Base-by-base conservation (phyloP, 1,140 invertebrate genomes). In the Drosophila littoralis region DNA sequence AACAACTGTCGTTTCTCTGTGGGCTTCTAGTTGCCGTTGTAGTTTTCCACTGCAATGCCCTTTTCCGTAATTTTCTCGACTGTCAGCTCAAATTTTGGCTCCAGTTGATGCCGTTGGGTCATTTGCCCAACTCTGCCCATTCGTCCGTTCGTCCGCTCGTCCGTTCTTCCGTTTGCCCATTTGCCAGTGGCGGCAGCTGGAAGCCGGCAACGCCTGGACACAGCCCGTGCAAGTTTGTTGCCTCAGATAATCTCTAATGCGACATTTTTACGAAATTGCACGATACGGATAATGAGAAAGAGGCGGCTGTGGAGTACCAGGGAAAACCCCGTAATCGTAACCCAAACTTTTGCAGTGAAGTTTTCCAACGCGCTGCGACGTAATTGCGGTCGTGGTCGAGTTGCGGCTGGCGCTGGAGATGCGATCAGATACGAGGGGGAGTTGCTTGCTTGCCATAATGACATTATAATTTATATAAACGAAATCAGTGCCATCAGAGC, bases 381-480 rank as follows among this genome's bases (percentile, higher is more conserved):
- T 78, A 89, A 83, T 90, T 81, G 77, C 77, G 70, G 54, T 63
- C 52, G 58, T 61, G 51, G 61, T 52, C 50, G 52, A 52, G 61
- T 70, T 65, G 50, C 64, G 50, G 65, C 17, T 63, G 57, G 15
- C 17, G 43, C 10, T n/a, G 6, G 52, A 51, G 48, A n/a, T 35
- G n/a, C 17, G 17, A 40, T 48, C 38, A 46, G n/a, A 7, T 63
- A 38, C 17, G 45, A 42, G 40, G 73, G 43, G 66, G 33, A 35
- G 71, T 73, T 83, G 76, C 73, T 85, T 89, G 84, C 51, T 88
- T 89, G 83, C 89, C 78, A 88, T 91, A 91, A 91, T 91, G 89
- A 91, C 89, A 91, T 91, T 91, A 91, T 91, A 91, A 91, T 91
- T 91, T 91, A 91, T 91, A 88, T 89, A 89, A 89, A 89, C 80